Evolutionary conservation across 1,140 invertebrate species (phyloP), one percentile per base, ranked within the genome.

Genomic region (Temnothorax nylanderi): DNA sequence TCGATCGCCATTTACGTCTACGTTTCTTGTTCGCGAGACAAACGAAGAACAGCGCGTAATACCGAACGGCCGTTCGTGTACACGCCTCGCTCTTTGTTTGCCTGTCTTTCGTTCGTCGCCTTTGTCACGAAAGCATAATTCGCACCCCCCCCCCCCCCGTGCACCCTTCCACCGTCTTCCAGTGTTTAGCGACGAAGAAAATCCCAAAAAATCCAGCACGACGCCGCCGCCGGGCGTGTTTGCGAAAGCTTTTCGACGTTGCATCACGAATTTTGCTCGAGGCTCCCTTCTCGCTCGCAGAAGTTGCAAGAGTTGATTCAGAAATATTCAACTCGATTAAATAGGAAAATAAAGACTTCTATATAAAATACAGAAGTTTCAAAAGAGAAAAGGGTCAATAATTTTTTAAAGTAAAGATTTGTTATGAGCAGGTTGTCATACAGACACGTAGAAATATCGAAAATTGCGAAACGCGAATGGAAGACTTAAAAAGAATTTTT

Each of bases 31-130:
- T 5, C 60, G 56, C 74, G 94, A 93, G 94, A 92, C 94, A 92
- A 93, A 93, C 94, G 93, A 96, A 94, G 89, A 95, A 41, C 34
- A 21, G 94, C 94, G 94, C 95, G 93, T 93, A 92, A 89, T 93
- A 93, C 89, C 94, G 94, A 91, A 47, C 71, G 69, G 37, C 82
- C 81, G 65, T 71, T 26, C 77, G 88, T 89, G 56, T 87, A 86
- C 62, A 76, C 87, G 75, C 78, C 80, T 80, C 72, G 65, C 77
- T 85, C 87, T 78, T 84, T 89, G 87, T 86, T 89, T 89, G 75
- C 88, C 56, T 67, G 65, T 81, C 77, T 85, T 88, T 62, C 87
- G 67, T 89, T 93, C 88, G 7, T 85, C 87, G 91, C 94, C 93
- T 60, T 77, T 94, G 92, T 95, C 93, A 89, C 92, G 90, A 91